Evolutionary conservation across 2,113 vertebrate species (phyloP), one percentile per base, ranked within the genome.

Genomic region (Corythaeola cristata): DNA sequence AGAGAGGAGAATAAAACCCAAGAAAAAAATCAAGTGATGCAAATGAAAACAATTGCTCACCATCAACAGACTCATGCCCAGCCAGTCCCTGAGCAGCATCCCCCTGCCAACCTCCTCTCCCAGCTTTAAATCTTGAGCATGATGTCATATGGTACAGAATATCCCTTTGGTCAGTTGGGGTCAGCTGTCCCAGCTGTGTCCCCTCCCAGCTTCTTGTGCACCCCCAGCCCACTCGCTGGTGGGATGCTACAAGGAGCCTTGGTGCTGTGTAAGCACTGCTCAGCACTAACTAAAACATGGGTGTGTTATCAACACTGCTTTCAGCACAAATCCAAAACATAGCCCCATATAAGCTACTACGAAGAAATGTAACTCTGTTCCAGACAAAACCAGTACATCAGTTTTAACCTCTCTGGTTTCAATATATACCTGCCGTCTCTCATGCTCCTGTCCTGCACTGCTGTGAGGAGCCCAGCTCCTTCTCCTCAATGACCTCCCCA

Each of bases 81-180:
- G 50, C 7, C 33, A 79, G 56, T 32, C 13, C 13, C 15, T 0
- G 1, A 71, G 41, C 22, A 71, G 32, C 6, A 8, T 2, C 21
- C 44, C 35, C 21, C 15, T 6, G 2, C 14, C 35, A 72, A 19
- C 20, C 11, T 58, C 41, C 59, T n/a, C 50, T 33, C 37, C 12
- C 26, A 24, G 14, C 9, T 88, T 47, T 33, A 30, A 26, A 58
- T 44, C 17, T 47, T 68, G 18, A 66, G 22, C 35, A 30, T 9
- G 30, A 13, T 1, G 2, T 5, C n/a, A 3, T 23, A 24, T 3
- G 5, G 9, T 44, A 2, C 47, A 22, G 45, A 9, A 45, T 6
- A 52, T 7, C 32, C 24, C 15, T 44, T 44, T 44, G 41, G 69
- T 33, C 59, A 32, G 8, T 2, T 35, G n/a, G 53, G 24, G 13